Percentiles rank a stretch among this genome's conserved stretches.
These are phyloP conservation scores for Arctocebus calabarensis DNA, from an alignment of 2,797 vertebrate species.

Conservation along the genomic window DNA sequence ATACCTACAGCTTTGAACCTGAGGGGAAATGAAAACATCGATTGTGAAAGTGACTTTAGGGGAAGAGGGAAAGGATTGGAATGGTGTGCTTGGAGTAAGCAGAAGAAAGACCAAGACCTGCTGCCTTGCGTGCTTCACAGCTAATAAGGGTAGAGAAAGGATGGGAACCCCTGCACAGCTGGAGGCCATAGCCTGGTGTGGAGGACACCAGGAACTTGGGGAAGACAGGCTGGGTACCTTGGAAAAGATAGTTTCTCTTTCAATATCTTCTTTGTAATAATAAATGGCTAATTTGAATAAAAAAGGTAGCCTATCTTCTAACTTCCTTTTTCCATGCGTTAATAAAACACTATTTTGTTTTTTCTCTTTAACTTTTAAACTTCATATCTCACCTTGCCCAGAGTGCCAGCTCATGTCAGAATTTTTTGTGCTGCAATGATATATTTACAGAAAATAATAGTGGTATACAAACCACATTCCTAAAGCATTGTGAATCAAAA, in stretches of 20 bases:
- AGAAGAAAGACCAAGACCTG: neutral
- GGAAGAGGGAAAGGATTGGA: neutral
- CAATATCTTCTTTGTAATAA: constrained; percentile 17
- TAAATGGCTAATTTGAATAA: constrained; percentile 18
- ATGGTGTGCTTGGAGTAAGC: neutral
- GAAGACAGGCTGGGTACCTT: neutral
- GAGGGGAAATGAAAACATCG: neutral
- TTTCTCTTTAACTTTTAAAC: constrained; percentile 68
- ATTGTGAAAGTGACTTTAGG: neutral
- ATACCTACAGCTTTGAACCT: neutral
- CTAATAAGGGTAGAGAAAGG: neutral
- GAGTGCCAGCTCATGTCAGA: constrained; percentile 54
- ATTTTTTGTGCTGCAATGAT: constrained; percentile 63
- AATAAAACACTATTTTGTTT: constrained; percentile 34
- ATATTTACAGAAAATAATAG: constrained; percentile 66
- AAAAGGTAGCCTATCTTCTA: neutral
- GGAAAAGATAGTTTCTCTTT: neutral
- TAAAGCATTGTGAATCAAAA: constrained; percentile 35
- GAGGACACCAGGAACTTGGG: neutral
- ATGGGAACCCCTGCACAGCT: neutral
- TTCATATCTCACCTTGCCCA: constrained; percentile 43
- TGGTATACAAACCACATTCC: constrained; percentile 48
- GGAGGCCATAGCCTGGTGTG: neutral
- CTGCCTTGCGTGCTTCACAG: neutral
- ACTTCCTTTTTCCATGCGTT: neutral